Evolutionary conservation across 1,140 invertebrate genomes (phyloP).

Genomic region (Drosophila takahashii): DNA sequence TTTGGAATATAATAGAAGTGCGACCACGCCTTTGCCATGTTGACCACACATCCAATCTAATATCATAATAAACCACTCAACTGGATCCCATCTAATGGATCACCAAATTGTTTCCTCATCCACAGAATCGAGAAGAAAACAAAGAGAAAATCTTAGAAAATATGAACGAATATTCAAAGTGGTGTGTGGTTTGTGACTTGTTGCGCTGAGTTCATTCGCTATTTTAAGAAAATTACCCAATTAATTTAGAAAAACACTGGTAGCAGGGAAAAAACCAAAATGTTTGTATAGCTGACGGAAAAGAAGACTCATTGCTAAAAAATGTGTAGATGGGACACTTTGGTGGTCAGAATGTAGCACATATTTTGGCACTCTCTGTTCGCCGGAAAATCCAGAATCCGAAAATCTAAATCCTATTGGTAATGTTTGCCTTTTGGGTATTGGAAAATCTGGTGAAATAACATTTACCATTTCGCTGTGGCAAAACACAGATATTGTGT

Average conservation of each 20-base stretch:
- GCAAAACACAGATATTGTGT: conserved; percentile 27
- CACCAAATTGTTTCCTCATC: conserved; percentile 28
- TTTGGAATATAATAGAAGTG: conserved; percentile 8
- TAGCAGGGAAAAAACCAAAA: conserved; percentile 24
- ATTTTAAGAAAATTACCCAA: conserved; percentile 83
- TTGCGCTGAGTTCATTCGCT: conserved; percentile 75
- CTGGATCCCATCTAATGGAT: conserved; percentile 36
- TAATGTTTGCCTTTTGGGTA: conserved; percentile 38
- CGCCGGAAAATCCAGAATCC: conserved; percentile 19
- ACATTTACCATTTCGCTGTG: conserved; percentile 31
- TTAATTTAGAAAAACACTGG: conserved; percentile 76
- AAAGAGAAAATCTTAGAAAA: conserved; percentile 44
- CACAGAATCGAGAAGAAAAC: conserved; percentile 20
- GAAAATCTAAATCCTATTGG: conserved; percentile 8
- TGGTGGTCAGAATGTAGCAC: conserved; percentile 31
- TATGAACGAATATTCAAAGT: conserved; percentile 64
- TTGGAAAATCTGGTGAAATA: conserved; percentile 42
- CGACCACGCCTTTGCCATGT: conserved; percentile 35
- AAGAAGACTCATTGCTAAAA: conserved; percentile 57
- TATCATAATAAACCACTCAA: conserved; percentile 40
- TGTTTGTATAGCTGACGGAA: conserved; percentile 52
- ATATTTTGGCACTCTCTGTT: conserved; percentile 27
- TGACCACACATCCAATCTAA: conserved; percentile 14
- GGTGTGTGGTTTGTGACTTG: conserved; percentile 57
- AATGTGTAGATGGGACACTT: conserved; percentile 47